phyloP scores from a whole-genome alignment of 2,888 invertebrate genomes.

The Cynaeus angustus region DNA sequence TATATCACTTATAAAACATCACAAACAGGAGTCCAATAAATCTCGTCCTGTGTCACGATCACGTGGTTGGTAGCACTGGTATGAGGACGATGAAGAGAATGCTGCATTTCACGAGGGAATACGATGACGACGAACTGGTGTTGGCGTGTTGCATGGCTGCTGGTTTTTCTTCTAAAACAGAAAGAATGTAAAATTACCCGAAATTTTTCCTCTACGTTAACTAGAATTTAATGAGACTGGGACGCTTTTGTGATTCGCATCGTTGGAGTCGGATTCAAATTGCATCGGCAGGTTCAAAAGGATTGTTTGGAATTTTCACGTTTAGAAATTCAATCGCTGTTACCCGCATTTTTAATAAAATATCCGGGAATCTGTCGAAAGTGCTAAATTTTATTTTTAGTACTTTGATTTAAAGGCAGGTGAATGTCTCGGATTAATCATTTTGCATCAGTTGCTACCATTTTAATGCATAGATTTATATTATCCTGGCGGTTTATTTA shows the following conservation, averaged over 20 bases:
- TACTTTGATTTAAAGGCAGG: too few species aligned
- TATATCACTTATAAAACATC: slow-evolving; percentile 55
- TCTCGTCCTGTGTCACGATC: slow-evolving; percentile 51
- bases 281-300: slow-evolving; percentile 37
- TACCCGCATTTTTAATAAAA: slow-evolving; percentile 15
- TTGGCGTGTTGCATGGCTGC: slow-evolving; percentile 85
- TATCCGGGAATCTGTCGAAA: too few species aligned
- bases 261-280: slow-evolving; percentile 27
- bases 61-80: slow-evolving; percentile 60
- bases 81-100: slow-evolving; percentile 60
- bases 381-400: too few species aligned
- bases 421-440: too few species aligned
- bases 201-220: slow-evolving; percentile 32
- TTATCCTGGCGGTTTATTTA: too few species aligned
- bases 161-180: slow-evolving; percentile 79
- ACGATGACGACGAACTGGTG: slow-evolving; percentile 67
- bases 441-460: too few species aligned
- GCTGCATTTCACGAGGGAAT: slow-evolving; percentile 60
- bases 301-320: slow-evolving; percentile 23
- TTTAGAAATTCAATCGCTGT: slow-evolving; percentile 29
- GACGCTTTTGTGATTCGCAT: slow-evolving; percentile 32
- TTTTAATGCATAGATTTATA: too few species aligned
- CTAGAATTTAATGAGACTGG: slow-evolving; percentile 39
- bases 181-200: slow-evolving; percentile 38
- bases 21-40: slow-evolving; percentile 46